A percentile compares a stretch with the other conserved stretches of the same genome.
Evolutionary conservation across 2,888 invertebrate species (phyloP).

Genomic region (Mesoligia furuncula): DNA sequence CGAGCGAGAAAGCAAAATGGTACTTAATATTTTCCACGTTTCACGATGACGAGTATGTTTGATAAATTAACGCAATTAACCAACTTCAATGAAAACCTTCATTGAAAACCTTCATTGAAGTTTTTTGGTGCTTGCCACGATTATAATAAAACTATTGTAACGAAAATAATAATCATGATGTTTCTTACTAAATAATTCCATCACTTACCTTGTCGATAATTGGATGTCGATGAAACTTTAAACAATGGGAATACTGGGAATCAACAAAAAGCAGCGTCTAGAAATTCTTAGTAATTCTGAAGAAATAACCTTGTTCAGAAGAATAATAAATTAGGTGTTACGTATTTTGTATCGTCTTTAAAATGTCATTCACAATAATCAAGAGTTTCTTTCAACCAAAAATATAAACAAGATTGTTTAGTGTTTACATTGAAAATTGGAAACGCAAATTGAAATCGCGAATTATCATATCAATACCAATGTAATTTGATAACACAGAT

Average conservation of each 20-base stretch:
- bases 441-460: conserved; percentile 45
- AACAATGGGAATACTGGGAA: conserved; percentile 15
- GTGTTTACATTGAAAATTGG: conserved; percentile 33
- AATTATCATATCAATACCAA: conserved; percentile 67
- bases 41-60: conserved; percentile 47
- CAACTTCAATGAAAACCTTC: too few species aligned
- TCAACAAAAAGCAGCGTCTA: conserved; percentile 4
- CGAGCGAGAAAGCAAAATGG: conserved; percentile 36
- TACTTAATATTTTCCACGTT: conserved; percentile 55
- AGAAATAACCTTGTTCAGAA: conserved; percentile 2
- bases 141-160: too few species aligned
- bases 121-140: conserved; percentile 1
- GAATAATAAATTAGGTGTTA: conserved; percentile 6
- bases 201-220: conserved; percentile 13
- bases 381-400: conserved; percentile 16
- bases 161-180: conserved; percentile 20
- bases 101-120: conserved; percentile 50
- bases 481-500: conserved; percentile 74
- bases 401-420: conserved; percentile 30
- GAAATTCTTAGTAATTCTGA: conserved; percentile 4
- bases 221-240: neutral
- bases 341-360: conserved; percentile 10
- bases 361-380: conserved; percentile 33
- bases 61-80: conserved; percentile 51
- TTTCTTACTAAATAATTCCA: conserved; percentile 15